Percentiles rank a stretch among this genome's conserved stretches.
These are phyloP conservation scores for Ivindomyrus marchei DNA, from an alignment of 2,113 vertebrate genomes.

Conservation along the genomic window DNA sequence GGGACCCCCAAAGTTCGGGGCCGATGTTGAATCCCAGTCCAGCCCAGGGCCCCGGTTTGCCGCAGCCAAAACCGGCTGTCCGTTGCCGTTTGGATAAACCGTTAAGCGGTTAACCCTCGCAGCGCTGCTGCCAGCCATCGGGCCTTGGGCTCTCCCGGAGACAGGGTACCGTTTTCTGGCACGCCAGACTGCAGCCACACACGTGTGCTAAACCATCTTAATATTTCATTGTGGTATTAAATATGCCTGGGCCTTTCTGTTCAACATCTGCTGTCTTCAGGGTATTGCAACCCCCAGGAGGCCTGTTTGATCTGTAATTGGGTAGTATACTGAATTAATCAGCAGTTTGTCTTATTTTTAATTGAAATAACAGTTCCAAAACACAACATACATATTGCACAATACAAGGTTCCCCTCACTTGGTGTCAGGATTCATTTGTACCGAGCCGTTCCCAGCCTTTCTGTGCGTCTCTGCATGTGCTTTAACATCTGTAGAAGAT, in stretches of 20 bases:
- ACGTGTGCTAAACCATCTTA: conserved; percentile 82
- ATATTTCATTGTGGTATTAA: conserved; percentile 93
- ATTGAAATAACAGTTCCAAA: conserved; percentile 79
- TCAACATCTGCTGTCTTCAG: conserved; percentile 87
- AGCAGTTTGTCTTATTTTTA: conserved; percentile 91
- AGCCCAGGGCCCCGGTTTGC: neutral
- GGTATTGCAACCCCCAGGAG: conserved; percentile 73
- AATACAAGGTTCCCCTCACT: conserved; percentile 62
- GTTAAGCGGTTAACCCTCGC: neutral
- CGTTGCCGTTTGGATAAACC: neutral
- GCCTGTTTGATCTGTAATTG: conserved; percentile 95
- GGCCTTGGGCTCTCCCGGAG: conserved; percentile 46
- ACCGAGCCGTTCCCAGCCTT: conserved; percentile 37
- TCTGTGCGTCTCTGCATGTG: neutral
- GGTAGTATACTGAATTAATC: conserved; percentile 98
- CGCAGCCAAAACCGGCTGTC: neutral
- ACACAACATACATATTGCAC: conserved; percentile 63
- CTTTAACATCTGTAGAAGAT: neutral
- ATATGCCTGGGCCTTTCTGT: conserved; percentile 88
- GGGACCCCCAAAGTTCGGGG: neutral
- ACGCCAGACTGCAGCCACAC: conserved; percentile 57
- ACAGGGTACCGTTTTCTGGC: conserved; percentile 52
- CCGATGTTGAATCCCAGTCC: neutral
- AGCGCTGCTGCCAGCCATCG: conserved; percentile 46
- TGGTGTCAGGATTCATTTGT: conserved; percentile 43